A percentile compares a stretch with the other conserved stretches of the same genome.
Evolutionary conservation across 2,797 vertebrate genomes (phyloP).

Genomic region (Mus caroli): DNA sequence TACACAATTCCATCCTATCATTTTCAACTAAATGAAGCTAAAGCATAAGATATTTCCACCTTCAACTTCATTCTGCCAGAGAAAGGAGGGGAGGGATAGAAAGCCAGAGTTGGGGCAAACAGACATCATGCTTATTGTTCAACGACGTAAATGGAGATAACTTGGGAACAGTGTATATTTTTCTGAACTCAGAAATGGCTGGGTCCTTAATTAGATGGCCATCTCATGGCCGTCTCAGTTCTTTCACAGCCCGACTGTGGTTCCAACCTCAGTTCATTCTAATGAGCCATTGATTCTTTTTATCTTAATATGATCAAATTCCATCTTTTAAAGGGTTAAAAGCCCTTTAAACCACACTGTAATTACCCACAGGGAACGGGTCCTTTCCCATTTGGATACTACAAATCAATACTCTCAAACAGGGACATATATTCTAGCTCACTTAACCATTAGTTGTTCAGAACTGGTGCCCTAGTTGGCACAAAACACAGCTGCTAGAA

Average conservation of each 20-base stretch:
- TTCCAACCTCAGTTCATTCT: slow-evolving; percentile 4
- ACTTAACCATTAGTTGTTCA: background rate
- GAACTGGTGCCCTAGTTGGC: background rate
- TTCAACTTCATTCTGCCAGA: background rate
- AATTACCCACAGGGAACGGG: background rate
- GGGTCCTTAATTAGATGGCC: background rate
- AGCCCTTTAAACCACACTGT: background rate
- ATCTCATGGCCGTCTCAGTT: background rate
- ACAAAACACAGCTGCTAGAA: background rate
- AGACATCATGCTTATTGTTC: background rate
- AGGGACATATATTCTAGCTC: background rate
- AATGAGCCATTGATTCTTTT: background rate
- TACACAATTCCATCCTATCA: background rate
- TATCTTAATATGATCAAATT: background rate
- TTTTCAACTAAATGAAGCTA: slow-evolving; percentile 24
- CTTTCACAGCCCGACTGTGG: background rate
- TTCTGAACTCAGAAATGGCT: background rate
- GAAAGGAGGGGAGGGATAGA: background rate
- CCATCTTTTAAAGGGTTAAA: background rate
- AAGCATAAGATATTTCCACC: background rate
- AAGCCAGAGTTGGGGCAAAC: background rate
- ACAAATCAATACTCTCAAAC: background rate
- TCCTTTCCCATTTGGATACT: background rate
- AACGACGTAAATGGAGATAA: background rate
- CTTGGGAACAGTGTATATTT: background rate